Evolutionary conservation across 2,797 vertebrate genomes (phyloP).

Genomic region (Natrix natrix): DNA sequence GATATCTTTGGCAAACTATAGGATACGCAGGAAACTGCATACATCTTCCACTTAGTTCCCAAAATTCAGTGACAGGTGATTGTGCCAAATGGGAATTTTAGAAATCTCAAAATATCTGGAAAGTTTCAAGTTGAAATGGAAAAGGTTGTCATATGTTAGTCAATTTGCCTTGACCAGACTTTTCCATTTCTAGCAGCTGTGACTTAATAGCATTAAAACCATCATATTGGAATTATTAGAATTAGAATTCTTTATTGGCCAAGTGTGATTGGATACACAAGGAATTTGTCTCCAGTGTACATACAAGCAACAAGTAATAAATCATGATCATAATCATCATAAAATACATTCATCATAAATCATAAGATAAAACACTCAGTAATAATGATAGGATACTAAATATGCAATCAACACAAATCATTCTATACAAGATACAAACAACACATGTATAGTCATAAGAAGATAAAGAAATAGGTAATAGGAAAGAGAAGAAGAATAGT

Average conservation of each 20-base stretch:
- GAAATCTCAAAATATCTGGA: not conserved
- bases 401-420: too few species aligned
- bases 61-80: not conserved
- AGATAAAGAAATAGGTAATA: too few species aligned
- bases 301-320: too few species aligned
- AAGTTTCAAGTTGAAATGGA: not conserved
- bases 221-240: not conserved
- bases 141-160: not conserved
- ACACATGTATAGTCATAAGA: conserved; percentile 17
- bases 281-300: too few species aligned
- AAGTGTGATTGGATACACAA: too few species aligned
- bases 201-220: conserved; percentile 52
- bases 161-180: conserved; percentile 22
- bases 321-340: too few species aligned
- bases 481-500: too few species aligned
- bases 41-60: not conserved
- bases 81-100: not conserved
- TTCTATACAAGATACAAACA: not conserved
- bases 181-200: conserved; percentile 50
- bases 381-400: too few species aligned
- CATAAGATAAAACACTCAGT: too few species aligned
- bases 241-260: too few species aligned
- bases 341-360: too few species aligned
- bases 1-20: conserved; percentile 32
- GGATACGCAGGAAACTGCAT: conserved; percentile 30